Base-by-base conservation (phyloP, 2,888 invertebrate species). In the Nomada fucata region DNA sequence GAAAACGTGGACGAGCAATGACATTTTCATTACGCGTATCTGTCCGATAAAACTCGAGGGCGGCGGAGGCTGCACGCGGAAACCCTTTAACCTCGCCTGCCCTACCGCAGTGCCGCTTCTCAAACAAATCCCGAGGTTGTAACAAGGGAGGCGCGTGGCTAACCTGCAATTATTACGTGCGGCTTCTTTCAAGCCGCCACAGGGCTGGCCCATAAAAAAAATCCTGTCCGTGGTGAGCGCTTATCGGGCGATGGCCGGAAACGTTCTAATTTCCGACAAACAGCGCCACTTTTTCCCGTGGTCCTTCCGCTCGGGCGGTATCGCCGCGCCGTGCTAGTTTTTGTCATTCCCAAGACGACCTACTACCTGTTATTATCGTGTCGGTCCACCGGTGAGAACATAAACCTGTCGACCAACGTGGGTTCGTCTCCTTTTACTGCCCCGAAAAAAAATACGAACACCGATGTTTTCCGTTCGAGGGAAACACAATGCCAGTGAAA, bases 281-380 rank as follows among this genome's bases (percentile, higher is more conserved):
- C 83, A 53, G 61, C 69, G 69, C 72, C 65, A 84, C 81, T 84
- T 81, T 76, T 79, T 81, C 69, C 65, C 36, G 61, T 18, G 23
- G 53, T 52, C 60, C 70, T 72, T 79, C 69, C 75, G 70, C 72
- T 36, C 60, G 15, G 23, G 26, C 23, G 26, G 71, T 69, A 55
- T 61, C 74, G 79, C 72, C 76, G 76, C 80, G 79, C 86, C 81
- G 68, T 68, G 71, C 78, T 36, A 77, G 76, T 88, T 90, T 91
- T 90, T 91, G 84, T 81, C 77, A 72, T 64, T 13, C 68, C 52
- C 68, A 44, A 67, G 67, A 79, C 57, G 71, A 83, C 72, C 73
- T 82, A 86, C 77, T 85, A 86, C 85, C 89, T 89, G 88, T 90
- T 90, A 91, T 91, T 90, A 91, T 90, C 88, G 87, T 89, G 87